Base-by-base conservation (phyloP, 2,888 invertebrate species). In the Tholera decimalis region DNA sequence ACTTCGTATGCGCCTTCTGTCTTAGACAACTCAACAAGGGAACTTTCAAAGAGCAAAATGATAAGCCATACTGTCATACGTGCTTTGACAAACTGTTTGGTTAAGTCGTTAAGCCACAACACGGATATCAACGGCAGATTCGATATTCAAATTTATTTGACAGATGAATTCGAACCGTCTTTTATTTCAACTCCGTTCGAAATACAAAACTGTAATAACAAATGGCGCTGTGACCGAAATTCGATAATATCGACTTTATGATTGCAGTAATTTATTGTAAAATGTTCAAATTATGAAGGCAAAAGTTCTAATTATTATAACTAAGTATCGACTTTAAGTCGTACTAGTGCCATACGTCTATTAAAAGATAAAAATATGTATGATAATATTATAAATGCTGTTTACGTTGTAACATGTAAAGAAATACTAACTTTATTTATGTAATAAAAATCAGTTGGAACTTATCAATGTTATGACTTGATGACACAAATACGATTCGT, bases 1-100 rank as follows among this genome's bases (percentile, higher is more conserved):
- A 99, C 95, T 99, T 99, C 91, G 99, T 99, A 8, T 99, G 99
- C 96, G 99, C 99, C n/a, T 99, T 99, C 96, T 99, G 99, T 89
- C 96, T 99, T 74, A 98, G 99, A 88, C 99, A 99, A 91, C 96
- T 99, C 81, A 99, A 99, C 95, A 99, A 99, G 91, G 99, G 99
- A 85, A 99, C 99, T 0, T 99, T 99, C 95, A 99, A 99, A 92
- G 99, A 99, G 92, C 99, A 99, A 90, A 99, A 99, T 90, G 99
- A 99, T 87, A 99, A 99, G 90, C 99, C 99, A 1, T 99, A 99
- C 93, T 99, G 99, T 92, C 99, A 99, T 91, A 96, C 97, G 71
- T 99, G 99, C 95, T 99, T 99, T 91, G 99, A 99, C 77, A 99
- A 99, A 90, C 96, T 99, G 41, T 99, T 99, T 89, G 98, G 99